These are phyloP conservation scores for Trypoxylus dichotomus DNA, from an alignment of 1,140 invertebrate species.

Conservation along the genomic window DNA sequence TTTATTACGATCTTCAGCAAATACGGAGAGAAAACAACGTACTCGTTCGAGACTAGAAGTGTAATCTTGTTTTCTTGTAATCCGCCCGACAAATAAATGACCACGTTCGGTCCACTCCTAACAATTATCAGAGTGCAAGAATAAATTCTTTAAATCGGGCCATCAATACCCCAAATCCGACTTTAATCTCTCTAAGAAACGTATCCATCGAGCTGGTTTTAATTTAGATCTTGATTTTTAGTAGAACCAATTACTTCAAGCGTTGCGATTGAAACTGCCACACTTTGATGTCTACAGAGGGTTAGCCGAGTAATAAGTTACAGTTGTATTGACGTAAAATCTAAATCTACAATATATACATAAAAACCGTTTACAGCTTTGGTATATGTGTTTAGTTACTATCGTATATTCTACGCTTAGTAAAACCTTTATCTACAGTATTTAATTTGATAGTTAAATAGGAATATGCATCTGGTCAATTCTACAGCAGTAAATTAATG, in stretches of 20 bases:
- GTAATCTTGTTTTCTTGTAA: neutral
- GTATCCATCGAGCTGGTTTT: neutral
- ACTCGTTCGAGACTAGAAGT: neutral
- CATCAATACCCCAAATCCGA: slow-evolving; percentile 5
- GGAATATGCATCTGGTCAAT: too few species aligned
- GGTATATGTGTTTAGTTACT: too few species aligned
- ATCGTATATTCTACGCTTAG: too few species aligned
- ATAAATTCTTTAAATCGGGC: slow-evolving; percentile 15
- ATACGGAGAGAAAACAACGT: neutral
- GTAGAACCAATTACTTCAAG: neutral
- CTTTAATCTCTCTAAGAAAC: neutral
- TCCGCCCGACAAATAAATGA: neutral
- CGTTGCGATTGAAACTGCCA: neutral
- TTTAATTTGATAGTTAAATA: too few species aligned
- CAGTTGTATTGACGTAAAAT: too few species aligned
- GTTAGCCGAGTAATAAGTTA: too few species aligned
- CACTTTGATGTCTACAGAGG: too few species aligned
- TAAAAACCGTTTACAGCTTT: too few species aligned
- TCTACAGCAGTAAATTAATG: too few species aligned
- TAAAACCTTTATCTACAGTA: too few species aligned
- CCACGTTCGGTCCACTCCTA: neutral
- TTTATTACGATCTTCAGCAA: neutral
- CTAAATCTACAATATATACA: too few species aligned
- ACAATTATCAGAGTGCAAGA: neutral
- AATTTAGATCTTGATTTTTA: neutral